Evolutionary conservation across 2,113 vertebrate genomes (phyloP).

Genomic region (Grus americana): DNA sequence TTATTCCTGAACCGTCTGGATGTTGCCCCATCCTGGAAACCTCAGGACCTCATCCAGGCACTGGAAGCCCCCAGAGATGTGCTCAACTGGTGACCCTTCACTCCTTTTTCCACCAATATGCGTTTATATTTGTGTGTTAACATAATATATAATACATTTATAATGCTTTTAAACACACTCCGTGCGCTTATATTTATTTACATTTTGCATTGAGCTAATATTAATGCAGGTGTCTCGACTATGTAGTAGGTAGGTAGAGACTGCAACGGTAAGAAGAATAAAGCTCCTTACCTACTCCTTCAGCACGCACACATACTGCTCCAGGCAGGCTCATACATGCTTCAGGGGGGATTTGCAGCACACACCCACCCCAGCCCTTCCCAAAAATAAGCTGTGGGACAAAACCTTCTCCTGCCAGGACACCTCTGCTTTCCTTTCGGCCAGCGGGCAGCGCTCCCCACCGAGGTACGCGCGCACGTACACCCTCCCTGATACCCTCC

Average conservation of each 20-base stretch:
- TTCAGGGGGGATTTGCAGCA: not conserved
- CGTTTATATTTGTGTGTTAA: not conserved
- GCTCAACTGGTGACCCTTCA: not conserved
- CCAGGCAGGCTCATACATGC: not conserved
- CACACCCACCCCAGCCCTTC: not conserved
- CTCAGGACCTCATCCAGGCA: not conserved
- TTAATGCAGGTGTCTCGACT: not conserved
- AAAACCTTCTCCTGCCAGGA: not conserved
- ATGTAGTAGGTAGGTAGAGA: rapidly evolving
- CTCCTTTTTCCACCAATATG: not conserved
- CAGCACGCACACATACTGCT: not conserved
- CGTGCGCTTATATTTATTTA: not conserved
- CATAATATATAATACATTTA: not conserved
- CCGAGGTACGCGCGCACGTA: rapidly evolving
- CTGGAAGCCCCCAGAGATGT: not conserved
- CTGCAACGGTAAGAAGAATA: not conserved
- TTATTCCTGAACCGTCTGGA: not conserved
- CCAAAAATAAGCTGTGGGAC: not conserved
- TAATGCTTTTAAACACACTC: not conserved
- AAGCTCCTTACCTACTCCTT: not conserved
- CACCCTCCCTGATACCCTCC: not conserved
- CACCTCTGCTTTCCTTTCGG: not conserved
- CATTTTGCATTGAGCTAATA: not conserved
- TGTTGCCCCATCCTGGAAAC: not conserved
- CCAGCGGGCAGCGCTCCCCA: too few species aligned